A percentile compares a stretch with the other conserved stretches of the same genome.
phyloP scores from a whole-genome alignment of 2,888 invertebrate species.

The Lottia scabra region DNA sequence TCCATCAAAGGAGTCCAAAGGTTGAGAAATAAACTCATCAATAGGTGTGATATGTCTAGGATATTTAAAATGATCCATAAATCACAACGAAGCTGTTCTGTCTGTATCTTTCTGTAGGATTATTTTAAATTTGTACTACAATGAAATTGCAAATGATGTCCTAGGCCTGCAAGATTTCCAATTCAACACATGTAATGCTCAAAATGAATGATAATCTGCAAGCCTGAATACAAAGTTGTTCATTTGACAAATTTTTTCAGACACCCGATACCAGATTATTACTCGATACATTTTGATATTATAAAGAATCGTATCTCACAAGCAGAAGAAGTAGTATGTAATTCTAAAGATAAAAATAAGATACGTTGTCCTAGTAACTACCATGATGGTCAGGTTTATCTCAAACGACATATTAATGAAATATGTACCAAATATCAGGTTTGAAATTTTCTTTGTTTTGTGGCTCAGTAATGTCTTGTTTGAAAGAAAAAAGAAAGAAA shows the following conservation, averaged over 20 bases:
- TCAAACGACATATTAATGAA: constrained; percentile 51
- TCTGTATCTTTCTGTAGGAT: no score
- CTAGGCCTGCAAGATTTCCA: no score
- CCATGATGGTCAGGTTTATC: constrained; percentile 56
- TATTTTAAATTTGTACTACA: no score
- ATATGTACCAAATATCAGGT: constrained; percentile 55
- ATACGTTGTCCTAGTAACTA: constrained; percentile 54
- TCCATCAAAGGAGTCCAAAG: no score
- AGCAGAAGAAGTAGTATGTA: constrained; percentile 55
- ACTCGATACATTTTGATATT: constrained; percentile 59
- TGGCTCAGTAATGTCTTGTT: neutral
- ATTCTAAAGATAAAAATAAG: constrained; percentile 49
- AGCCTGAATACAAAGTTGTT: no score
- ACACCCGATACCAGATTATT: constrained; percentile 64
- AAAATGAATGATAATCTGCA: neutral
- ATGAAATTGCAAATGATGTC: no score
- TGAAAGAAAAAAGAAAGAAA: no score
- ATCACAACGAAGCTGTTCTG: no score
- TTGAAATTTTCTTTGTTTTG: neutral
- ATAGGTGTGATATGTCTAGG: no score
- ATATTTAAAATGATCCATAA: no score
- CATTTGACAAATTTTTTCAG: constrained; percentile 35
- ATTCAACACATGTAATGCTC: no score
- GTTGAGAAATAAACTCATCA: no score
- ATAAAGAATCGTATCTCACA: constrained; percentile 52